These are phyloP conservation scores for Helarctos malayanus DNA, from an alignment of 2,797 vertebrate species.

Conservation along the genomic window DNA sequence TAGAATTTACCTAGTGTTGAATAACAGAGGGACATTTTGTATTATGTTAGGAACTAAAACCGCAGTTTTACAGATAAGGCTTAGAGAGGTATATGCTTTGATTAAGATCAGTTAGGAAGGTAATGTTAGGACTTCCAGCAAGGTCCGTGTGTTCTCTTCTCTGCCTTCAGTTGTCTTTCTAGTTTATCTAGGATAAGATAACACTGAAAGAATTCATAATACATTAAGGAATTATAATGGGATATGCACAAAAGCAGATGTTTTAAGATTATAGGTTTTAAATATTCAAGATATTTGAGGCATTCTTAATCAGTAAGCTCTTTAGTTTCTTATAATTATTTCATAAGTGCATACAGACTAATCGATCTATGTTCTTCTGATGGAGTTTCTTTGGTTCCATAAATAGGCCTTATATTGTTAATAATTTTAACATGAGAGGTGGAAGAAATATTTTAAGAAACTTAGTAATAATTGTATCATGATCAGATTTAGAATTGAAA, in stretches of 20 bases:
- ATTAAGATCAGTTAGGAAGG: not conserved
- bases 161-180: not conserved
- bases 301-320: not conserved
- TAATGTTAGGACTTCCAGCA: not conserved
- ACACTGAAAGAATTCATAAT: not conserved
- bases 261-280: conserved; percentile 31
- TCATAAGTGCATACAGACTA: not conserved
- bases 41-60: not conserved
- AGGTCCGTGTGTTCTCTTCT: not conserved
- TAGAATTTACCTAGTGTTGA: not conserved
- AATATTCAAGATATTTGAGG: not conserved
- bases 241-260: not conserved
- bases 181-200: not conserved
- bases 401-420: not conserved
- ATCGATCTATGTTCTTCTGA: not conserved
- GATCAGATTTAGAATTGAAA: conserved; percentile 38
- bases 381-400: conserved; percentile 20
- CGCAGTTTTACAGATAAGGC: not conserved
- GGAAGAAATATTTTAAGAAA: conserved; percentile 20
- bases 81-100: not conserved
- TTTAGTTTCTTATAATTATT: conserved; percentile 20
- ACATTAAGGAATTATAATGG: not conserved
- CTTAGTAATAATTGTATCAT: not conserved
- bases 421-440: not conserved
- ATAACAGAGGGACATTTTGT: not conserved